Percentiles rank a stretch among this genome's conserved stretches.
phyloP scores from a whole-genome alignment of 2,888 invertebrate genomes.

The Tetragnatha montana region DNA sequence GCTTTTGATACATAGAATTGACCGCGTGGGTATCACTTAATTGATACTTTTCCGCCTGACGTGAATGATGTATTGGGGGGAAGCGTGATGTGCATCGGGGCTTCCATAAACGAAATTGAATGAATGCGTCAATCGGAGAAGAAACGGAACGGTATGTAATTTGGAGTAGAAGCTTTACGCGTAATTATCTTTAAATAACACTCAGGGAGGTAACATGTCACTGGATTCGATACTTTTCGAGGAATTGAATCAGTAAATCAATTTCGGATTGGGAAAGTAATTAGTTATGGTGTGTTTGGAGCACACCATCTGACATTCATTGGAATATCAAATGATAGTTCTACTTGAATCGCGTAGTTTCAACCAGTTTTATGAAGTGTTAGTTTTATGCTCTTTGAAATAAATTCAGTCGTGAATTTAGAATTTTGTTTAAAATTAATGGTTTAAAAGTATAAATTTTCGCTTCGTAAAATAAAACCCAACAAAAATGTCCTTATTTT shows the following conservation, averaged over 20 bases:
- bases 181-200: not conserved
- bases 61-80: conserved; percentile 3
- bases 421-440: no score
- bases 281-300: not conserved
- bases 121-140: not conserved
- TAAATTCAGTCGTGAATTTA: no score
- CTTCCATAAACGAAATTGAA: not conserved
- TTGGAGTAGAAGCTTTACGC: not conserved
- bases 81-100: conserved; percentile 5
- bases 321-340: no score
- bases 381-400: no score
- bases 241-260: not conserved
- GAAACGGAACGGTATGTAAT: not conserved
- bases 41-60: conserved; percentile 9
- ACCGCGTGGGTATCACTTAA: not conserved
- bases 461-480: not conserved
- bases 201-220: not conserved
- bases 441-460: not conserved
- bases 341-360: no score
- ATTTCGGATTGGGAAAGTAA: not conserved
- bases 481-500: not conserved
- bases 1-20: conserved; percentile 14
- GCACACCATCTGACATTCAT: no score
- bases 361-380: no score
- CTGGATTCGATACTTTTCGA: not conserved